Percentiles rank a stretch among this genome's conserved stretches.
Conservation (phyloP, 2,888 invertebrate species). For the Drosophila glabriapex region DNA sequence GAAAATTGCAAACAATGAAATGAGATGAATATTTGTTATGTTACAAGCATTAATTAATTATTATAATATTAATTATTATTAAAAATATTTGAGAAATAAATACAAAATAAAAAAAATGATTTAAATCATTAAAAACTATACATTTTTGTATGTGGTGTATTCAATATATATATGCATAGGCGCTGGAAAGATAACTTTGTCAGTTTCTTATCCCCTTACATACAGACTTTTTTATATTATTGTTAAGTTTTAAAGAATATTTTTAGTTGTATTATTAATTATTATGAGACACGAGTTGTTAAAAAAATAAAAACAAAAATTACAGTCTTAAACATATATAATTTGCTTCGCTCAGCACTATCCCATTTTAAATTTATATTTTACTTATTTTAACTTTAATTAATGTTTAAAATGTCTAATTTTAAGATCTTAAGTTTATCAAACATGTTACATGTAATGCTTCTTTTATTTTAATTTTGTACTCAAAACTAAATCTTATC, state of each 20-base stretch:
- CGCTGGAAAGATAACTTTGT: conserved; percentile 20
- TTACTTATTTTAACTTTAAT: conserved; percentile 40
- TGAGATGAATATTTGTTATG: conserved; percentile 81
- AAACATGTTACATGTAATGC: conserved; percentile 47
- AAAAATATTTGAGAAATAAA: conserved; percentile 82
- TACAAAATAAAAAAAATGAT: conserved; percentile 73
- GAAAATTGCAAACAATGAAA: conserved; percentile 61
- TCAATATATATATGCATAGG: conserved; percentile 22
- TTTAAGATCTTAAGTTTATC: conserved; percentile 39
- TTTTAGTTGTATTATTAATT: conserved; percentile 40
- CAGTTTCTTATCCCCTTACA: conserved; percentile 21
- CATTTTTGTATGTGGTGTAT: conserved; percentile 39
- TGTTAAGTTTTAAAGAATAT: conserved; percentile 54
- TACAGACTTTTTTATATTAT: conserved; percentile 33
- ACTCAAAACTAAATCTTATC: conserved; percentile 31
- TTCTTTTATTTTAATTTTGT: conserved; percentile 45
- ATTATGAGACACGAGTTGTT: conserved; percentile 34
- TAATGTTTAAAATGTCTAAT: conserved; percentile 30
- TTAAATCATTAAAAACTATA: conserved; percentile 73
- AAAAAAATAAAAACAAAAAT: conserved; percentile 15
- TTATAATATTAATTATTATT: conserved; percentile 82
- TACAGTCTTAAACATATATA: conserved; percentile 23
- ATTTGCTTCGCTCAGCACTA: conserved; percentile 32
- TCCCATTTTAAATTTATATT: conserved; percentile 19
- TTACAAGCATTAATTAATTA: conserved; percentile 83